Evolutionary conservation across 1,140 invertebrate species (phyloP).

Genomic region (Temnothorax curvispinosus): DNA sequence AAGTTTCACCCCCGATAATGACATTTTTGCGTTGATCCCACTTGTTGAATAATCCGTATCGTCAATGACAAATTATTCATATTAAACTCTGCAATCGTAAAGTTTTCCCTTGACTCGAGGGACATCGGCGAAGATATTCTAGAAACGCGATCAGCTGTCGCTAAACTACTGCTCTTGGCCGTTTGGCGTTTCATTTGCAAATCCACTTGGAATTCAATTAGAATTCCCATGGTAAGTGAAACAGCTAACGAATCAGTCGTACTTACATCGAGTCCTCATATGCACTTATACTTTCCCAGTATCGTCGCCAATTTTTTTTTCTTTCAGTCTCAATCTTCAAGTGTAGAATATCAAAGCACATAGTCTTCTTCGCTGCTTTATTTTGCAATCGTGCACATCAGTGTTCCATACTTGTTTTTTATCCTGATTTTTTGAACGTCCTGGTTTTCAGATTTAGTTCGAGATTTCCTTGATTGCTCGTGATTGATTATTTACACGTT

Average conservation of each 20-base stretch:
- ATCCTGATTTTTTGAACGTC: neutral
- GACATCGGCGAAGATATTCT: slow-evolving; percentile 21
- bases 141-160: slow-evolving; percentile 49
- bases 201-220: slow-evolving; percentile 71
- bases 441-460: neutral
- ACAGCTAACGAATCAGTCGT: neutral
- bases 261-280: slow-evolving; percentile 1
- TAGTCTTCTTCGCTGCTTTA: neutral
- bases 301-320: slow-evolving; percentile 34
- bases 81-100: neutral
- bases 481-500: slow-evolving; percentile 28
- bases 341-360: neutral
- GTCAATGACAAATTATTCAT: slow-evolving; percentile 5
- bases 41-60: neutral
- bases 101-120: neutral
- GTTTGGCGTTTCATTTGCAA: slow-evolving; percentile 63
- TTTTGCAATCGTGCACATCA: neutral
- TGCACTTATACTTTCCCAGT: slow-evolving; percentile 34
- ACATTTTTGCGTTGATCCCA: neutral
- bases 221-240: slow-evolving; percentile 67
- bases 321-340: slow-evolving; percentile 23
- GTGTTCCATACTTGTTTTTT: neutral
- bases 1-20: neutral
- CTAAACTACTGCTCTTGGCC: slow-evolving; percentile 13
- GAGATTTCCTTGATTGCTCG: neutral